Evolutionary conservation across 2,113 vertebrate genomes (phyloP).

Genomic region (Lipotes vexillifer): DNA sequence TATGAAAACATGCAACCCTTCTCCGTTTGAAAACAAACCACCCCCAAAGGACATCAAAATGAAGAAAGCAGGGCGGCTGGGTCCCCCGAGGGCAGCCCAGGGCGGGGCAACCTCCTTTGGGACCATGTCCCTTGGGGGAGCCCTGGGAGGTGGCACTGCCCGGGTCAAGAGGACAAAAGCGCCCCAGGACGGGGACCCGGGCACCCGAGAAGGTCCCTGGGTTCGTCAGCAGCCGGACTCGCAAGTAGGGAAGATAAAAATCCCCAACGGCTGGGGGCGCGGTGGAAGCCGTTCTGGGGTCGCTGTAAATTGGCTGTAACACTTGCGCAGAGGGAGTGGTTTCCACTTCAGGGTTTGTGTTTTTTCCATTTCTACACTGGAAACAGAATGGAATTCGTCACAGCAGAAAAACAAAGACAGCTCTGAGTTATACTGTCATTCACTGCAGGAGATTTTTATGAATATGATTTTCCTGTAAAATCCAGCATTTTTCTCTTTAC

Average conservation of each 20-base stretch:
- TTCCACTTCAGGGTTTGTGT: slow-evolving; percentile 61
- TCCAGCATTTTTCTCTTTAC: slow-evolving; percentile 77
- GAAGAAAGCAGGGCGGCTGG: not conserved
- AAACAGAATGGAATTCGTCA: slow-evolving; percentile 68
- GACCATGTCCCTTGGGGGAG: rapidly evolving
- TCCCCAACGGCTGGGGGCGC: not conserved
- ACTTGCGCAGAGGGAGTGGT: slow-evolving; percentile 48
- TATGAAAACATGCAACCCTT: rapidly evolving
- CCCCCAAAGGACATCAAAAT: rapidly evolving
- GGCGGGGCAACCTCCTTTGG: not conserved
- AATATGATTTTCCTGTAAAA: slow-evolving; percentile 81
- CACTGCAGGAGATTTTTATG: slow-evolving; percentile 77
- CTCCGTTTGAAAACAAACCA: not conserved
- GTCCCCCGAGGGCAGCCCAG: rapidly evolving
- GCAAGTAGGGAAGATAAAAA: not conserved
- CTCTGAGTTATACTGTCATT: slow-evolving; percentile 75
- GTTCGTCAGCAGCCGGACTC: not conserved
- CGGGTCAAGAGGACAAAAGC: not conserved
- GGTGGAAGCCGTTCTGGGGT: not conserved
- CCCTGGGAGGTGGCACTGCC: rapidly evolving
- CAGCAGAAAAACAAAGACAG: slow-evolving; percentile 75
- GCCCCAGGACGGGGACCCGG: rapidly evolving
- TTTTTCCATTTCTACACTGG: slow-evolving; percentile 61
- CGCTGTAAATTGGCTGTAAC: slow-evolving; percentile 54
- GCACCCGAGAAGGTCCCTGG: rapidly evolving